Evolutionary conservation across 2,113 vertebrate genomes (phyloP).

Genomic region (Brachypteracias leptosomus): DNA sequence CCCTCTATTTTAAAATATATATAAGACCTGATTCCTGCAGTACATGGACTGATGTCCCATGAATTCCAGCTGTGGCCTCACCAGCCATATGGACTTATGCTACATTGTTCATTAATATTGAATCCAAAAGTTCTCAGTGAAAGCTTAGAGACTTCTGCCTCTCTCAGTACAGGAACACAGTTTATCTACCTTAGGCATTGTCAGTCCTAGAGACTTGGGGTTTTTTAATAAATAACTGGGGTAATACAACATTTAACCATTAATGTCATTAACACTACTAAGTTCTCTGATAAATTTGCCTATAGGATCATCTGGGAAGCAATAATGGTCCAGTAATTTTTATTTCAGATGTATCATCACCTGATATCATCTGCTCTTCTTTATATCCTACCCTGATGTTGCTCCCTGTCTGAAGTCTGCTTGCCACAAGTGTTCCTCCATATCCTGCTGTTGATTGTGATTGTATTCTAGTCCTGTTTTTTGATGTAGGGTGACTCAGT

Average conservation of each 20-base stretch:
- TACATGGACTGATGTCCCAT: background rate
- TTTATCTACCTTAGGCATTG: background rate
- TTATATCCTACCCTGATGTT: background rate
- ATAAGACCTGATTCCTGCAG: background rate
- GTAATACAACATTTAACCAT: background rate
- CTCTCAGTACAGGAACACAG: background rate
- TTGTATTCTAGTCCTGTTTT: background rate
- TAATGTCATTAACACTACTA: background rate
- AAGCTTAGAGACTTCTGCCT: background rate
- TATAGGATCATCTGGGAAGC: background rate
- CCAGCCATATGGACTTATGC: background rate
- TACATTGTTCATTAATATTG: background rate
- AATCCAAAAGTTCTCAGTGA: background rate
- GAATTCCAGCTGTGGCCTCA: background rate
- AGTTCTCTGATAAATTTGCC: background rate
- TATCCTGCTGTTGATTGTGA: background rate
- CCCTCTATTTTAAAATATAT: conserved; percentile 32
- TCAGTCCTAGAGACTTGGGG: background rate
- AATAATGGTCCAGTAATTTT: background rate
- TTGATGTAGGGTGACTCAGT: background rate
- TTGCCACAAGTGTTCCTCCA: background rate
- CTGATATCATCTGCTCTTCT: background rate
- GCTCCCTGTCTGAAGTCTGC: background rate
- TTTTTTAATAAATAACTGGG: background rate
- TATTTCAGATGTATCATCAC: background rate